Conservation (phyloP, 2,113 vertebrate genomes). For the Malurus melanocephalus region DNA sequence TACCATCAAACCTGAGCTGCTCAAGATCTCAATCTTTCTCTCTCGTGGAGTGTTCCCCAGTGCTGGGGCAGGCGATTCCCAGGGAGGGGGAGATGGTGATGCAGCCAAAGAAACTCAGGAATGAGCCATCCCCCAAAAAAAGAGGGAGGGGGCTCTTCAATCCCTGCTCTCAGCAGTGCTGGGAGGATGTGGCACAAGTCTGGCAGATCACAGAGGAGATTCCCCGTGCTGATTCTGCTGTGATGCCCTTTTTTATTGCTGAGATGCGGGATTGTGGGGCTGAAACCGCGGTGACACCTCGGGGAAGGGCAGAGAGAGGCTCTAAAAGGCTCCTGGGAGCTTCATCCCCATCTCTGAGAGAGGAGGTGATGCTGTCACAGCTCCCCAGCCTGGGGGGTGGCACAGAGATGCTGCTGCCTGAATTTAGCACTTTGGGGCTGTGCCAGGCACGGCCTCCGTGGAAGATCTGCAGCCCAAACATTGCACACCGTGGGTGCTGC, state of each 20-base stretch:
- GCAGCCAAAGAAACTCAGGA: not conserved
- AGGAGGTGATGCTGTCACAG: rapidly evolving
- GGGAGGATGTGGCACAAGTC: not conserved
- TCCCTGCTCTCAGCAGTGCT: not conserved
- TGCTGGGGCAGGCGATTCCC: not conserved
- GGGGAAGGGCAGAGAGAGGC: not conserved
- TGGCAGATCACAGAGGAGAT: not conserved
- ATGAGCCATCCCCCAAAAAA: not conserved
- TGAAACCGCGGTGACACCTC: rapidly evolving
- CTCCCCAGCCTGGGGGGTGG: not conserved
- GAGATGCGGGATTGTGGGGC: rapidly evolving
- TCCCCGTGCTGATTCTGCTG: rapidly evolving
- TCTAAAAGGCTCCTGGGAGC: rapidly evolving
- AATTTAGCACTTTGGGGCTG: not conserved
- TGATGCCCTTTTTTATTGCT: not conserved
- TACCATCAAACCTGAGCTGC: not conserved
- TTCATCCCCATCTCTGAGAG: not conserved
- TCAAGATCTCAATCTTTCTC: not conserved
- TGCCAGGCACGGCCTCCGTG: rapidly evolving
- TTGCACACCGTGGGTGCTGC: not conserved
- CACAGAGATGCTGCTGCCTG: rapidly evolving
- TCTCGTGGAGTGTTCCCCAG: rapidly evolving
- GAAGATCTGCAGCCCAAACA: not conserved
- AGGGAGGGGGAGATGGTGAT: not conserved
- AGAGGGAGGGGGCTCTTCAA: rapidly evolving